Evolutionary conservation across 2,797 vertebrate species (phyloP).

Genomic region (Parauchenoglanis ngamensis): DNA sequence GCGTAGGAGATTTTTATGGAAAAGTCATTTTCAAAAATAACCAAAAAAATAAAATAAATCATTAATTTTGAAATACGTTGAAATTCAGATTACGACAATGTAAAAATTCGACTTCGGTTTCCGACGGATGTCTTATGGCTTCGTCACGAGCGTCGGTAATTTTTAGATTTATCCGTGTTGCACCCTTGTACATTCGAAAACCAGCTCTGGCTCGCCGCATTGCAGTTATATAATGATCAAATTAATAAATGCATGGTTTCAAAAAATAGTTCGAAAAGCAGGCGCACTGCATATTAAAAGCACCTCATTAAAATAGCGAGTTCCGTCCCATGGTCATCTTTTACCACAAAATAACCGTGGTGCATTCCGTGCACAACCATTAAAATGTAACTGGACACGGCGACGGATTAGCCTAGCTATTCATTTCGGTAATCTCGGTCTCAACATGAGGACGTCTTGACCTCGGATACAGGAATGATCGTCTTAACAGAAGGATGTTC

Average conservation of each 20-base stretch:
- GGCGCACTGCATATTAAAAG: conserved; percentile 17
- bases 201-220: background rate
- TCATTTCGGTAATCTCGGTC: conserved; percentile 17
- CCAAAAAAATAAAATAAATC: background rate
- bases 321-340: conserved; percentile 12
- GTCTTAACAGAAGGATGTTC: conserved; percentile 32
- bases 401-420: conserved; percentile 30
- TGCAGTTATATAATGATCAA: conserved; percentile 12
- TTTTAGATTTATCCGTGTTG: background rate
- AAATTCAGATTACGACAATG: background rate
- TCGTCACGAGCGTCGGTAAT: no score
- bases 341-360: conserved; percentile 39
- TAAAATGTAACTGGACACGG: conserved; percentile 29
- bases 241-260: conserved; percentile 31
- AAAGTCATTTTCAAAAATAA: background rate
- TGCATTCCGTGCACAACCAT: conserved; percentile 14
- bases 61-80: no score
- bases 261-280: conserved; percentile 12
- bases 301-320: conserved; percentile 31
- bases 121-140: no score
- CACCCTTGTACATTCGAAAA: background rate
- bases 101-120: background rate
- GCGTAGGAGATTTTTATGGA: background rate
- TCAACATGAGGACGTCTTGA: conserved; percentile 9
- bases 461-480: conserved; percentile 19